Conservation (phyloP, 2,113 vertebrate species). For the Corydoras sp. region DNA sequence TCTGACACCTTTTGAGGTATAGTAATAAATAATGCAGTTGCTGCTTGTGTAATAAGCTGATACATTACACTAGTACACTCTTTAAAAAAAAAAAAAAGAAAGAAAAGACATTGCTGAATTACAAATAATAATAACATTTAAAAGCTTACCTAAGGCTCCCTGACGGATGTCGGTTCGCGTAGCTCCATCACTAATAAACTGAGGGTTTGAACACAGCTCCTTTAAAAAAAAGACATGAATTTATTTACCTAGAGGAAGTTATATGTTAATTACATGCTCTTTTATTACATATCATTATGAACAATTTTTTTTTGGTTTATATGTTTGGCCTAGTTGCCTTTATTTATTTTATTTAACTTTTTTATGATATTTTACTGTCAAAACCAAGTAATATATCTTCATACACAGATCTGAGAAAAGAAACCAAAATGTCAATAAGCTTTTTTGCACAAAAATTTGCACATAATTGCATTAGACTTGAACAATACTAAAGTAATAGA, state of each 20-base stretch:
- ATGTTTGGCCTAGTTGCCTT: background rate
- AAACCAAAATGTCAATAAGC: too few relatives aligned
- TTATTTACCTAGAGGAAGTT: background rate
- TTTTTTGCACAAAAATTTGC: too few relatives aligned
- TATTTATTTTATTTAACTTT: too few relatives aligned
- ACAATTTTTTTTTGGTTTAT: background rate
- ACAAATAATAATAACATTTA: background rate
- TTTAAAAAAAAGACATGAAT: background rate
- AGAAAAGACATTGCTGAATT: background rate
- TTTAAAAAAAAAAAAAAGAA: background rate
- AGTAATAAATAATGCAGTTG: background rate
- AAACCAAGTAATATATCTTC: too few relatives aligned
- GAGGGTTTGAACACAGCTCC: conserved; percentile 30
- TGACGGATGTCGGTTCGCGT: conserved; percentile 29
- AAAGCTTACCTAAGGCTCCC: conserved; percentile 9
- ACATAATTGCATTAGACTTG: too few relatives aligned
- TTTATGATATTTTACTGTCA: too few relatives aligned
- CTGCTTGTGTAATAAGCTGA: background rate
- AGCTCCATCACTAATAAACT: conserved; percentile 22
- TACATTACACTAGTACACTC: background rate
- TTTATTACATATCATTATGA: background rate
- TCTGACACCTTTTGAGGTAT: background rate
- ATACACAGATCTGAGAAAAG: too few relatives aligned
- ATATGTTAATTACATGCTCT: background rate
- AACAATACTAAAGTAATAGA: background rate